These are phyloP conservation scores for Siphamia tubifer DNA, from an alignment of 2,113 vertebrate genomes.

Conservation along the genomic window DNA sequence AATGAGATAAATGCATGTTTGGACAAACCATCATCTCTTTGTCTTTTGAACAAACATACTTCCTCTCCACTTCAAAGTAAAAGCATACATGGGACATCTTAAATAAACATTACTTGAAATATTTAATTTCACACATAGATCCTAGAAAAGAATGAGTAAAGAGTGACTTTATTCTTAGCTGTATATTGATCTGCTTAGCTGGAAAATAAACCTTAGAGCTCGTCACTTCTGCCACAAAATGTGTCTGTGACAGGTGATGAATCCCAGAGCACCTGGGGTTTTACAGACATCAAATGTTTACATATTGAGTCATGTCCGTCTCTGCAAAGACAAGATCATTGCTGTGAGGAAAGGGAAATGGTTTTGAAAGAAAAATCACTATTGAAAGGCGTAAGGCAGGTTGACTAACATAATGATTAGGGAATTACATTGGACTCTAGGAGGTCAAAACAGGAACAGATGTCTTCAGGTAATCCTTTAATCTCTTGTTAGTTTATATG, in stretches of 20 bases:
- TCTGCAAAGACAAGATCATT: background rate
- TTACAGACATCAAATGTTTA: background rate
- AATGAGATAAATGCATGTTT: background rate
- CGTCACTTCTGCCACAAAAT: background rate
- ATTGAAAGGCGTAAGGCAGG: constrained; percentile 10
- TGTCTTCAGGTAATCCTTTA: constrained; percentile 13
- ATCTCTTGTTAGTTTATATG: constrained; percentile 13
- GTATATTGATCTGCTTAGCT: background rate
- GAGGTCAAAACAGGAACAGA: constrained; percentile 27
- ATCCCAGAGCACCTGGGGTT: background rate
- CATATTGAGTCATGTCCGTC: background rate
- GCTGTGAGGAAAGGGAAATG: background rate
- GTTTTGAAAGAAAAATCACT: background rate
- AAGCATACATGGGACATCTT: background rate
- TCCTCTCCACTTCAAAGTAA: background rate
- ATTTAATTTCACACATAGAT: background rate
- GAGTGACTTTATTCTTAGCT: background rate
- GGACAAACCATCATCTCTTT: too few species aligned
- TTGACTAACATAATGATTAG: constrained; percentile 11
- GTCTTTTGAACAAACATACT: too few species aligned
- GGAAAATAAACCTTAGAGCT: background rate
- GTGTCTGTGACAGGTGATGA: background rate
- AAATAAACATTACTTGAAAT: background rate
- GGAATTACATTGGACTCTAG: background rate
- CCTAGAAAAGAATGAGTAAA: background rate